Base-by-base conservation (phyloP, 2,888 invertebrate genomes). In the Sphaeridia pumilis region DNA sequence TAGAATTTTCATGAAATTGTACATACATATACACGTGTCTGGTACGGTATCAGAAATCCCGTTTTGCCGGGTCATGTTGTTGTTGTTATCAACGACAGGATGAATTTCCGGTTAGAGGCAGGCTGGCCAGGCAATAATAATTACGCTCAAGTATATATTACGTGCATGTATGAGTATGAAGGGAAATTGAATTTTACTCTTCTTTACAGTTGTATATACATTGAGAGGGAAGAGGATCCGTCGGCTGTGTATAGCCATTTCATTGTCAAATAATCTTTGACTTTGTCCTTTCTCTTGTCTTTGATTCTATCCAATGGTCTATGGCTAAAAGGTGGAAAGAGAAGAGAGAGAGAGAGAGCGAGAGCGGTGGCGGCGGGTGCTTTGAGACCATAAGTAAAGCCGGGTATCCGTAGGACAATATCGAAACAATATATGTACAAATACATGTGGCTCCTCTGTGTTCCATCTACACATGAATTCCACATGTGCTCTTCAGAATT, bases 201-300 rank as follows among this genome's bases (percentile, higher is more conserved):
- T 10, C 31, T 10, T 31, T 17, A 38, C 10, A 38, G 17, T 17
- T 5, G 20, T 5, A 17, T 17, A 38, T 38, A 38, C 20, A 5
- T 17, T 17, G 17, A 5, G 20, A 17, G 38, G 20, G 38, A 38
- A 5, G 14, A 31, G 31, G 20, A 38, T 38, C 38, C 5, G 38
- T 38, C 20, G 20, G 46, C 49, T 49, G 21, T 52, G n/a, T n/a
- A n/a, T n/a, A n/a, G n/a, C n/a, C n/a, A 41, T 52, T 52, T 47
- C 52, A 52, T 47, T 52, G 46, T 52, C 52, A 52, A 47, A 46
- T 47, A 52, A 52, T 52, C 52, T 52, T 45, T 31, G 26, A 42
- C 28, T 49, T 42, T 47, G 35, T 47, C 36, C 31, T 31, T n/a
- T 31, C 31, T 46, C 46, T 46, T 46, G n/a, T 34, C 46, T 25